These are phyloP conservation scores for Poecilia picta DNA, from an alignment of 2,797 vertebrate species.

Conservation along the genomic window DNA sequence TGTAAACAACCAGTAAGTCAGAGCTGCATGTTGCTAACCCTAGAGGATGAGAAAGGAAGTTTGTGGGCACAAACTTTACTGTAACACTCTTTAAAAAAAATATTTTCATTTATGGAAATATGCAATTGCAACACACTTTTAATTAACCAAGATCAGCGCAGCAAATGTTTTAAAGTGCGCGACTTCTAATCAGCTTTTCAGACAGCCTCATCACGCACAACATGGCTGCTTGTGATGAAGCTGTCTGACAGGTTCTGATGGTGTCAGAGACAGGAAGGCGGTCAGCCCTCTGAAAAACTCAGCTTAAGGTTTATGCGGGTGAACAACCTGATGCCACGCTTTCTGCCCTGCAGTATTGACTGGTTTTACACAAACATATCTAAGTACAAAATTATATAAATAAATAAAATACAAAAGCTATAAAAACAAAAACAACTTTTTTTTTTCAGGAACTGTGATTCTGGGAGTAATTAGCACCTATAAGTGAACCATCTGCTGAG, in stretches of 20 bases:
- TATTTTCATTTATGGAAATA: neutral
- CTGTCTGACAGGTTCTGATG: neutral
- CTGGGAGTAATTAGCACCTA: conserved; percentile 72
- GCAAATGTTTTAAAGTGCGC: neutral
- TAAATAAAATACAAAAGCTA: conserved; percentile 10
- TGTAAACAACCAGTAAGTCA: conserved; percentile 92
- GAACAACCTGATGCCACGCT: neutral
- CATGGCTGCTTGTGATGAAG: neutral
- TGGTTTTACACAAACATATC: conserved; percentile 6
- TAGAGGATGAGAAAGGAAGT: neutral
- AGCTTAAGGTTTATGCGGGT: neutral
- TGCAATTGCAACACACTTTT: neutral
- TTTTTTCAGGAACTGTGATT: conserved; percentile 44
- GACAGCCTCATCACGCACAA: neutral
- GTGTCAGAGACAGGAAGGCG: neutral
- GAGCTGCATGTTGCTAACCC: neutral
- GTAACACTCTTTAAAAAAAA: neutral
- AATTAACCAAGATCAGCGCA: neutral
- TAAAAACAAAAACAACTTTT: conserved; percentile 14
- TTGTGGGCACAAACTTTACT: neutral
- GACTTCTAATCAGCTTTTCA: neutral
- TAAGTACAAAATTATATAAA: conserved; percentile 4
- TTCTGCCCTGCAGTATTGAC: conserved; percentile 10
- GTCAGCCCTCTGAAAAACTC: neutral
- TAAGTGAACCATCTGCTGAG: conserved; percentile 74